Base-by-base conservation (phyloP, 2,888 invertebrate species). In the Scaptomyza polygonia region DNA sequence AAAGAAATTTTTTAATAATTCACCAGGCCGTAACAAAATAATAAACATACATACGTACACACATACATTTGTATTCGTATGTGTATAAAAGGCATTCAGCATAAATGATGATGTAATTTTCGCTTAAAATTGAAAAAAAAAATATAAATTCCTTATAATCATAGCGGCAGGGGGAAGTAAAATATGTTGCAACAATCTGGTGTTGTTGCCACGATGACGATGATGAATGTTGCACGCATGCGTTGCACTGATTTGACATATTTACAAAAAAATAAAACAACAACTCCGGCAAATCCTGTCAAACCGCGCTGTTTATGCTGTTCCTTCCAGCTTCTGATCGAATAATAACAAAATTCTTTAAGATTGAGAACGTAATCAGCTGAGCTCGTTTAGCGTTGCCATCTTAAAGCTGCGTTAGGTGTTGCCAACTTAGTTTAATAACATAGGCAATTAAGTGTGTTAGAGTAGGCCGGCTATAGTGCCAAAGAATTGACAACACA, bases 1-100 rank as follows among this genome's bases (percentile, higher is more conserved):
- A 88, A 88, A 80, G 79, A 88, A 82, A 88, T 88, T 88, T 88
- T 88, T 82, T 82, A 88, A 88, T 88, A 88, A 87, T 84, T 89
- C 82, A 88, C 73, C 77, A 59, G 63, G 71, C 52, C 12, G 21
- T 12, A 25, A 49, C 39, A 44, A 42, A 25, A 25, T 25, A 25
- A 59, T n/a, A 34, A n/a, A n/a, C n/a, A n/a, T n/a, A n/a, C n/a
- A n/a, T n/a, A n/a, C n/a, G n/a, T n/a, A n/a, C n/a, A n/a, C n/a
- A n/a, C n/a, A n/a, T n/a, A n/a, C n/a, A n/a, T n/a, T n/a, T n/a
- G n/a, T n/a, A n/a, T n/a, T n/a, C n/a, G n/a, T n/a, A n/a, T n/a
- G n/a, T n/a, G n/a, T 51, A 80, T 71, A 75, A 70, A 77, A n/a
- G n/a, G n/a, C 86, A 84, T 86, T 82, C 84, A 72, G 84, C 81